Evolutionary conservation across 2,113 vertebrate species (phyloP).

Genomic region (Coryphaenoides rupestris): DNA sequence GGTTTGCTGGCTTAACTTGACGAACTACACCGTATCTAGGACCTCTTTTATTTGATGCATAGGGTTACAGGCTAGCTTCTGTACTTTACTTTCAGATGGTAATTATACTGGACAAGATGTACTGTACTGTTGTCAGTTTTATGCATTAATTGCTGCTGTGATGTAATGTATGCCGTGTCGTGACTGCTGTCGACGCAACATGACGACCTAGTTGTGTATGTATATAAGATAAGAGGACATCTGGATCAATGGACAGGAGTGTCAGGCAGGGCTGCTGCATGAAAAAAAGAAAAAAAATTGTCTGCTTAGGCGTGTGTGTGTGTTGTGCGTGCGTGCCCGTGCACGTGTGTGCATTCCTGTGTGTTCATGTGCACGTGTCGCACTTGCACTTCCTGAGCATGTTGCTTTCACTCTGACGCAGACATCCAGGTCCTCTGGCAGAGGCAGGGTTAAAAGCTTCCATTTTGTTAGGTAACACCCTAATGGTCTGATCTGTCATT

Average conservation of each 20-base stretch:
- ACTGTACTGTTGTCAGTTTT: too few relatives aligned
- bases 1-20: not conserved
- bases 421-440: constrained; percentile 49
- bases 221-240: too few relatives aligned
- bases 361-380: constrained; percentile 42
- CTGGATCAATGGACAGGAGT: too few relatives aligned
- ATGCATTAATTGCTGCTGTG: too few relatives aligned
- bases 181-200: too few relatives aligned
- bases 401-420: constrained; percentile 46
- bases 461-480: constrained; percentile 94
- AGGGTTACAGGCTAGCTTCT: not conserved
- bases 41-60: not conserved
- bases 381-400: constrained; percentile 54
- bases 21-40: constrained; percentile 2
- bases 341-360: constrained; percentile 40
- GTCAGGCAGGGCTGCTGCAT: too few relatives aligned
- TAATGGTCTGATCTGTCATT: constrained; percentile 87
- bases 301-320: too few relatives aligned
- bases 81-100: too few relatives aligned
- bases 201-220: too few relatives aligned
- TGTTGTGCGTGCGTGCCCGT: constrained; percentile 16
- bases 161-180: too few relatives aligned
- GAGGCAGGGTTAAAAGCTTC: constrained; percentile 86
- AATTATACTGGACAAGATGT: too few relatives aligned
- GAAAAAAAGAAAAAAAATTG: too few relatives aligned